Evolutionary conservation across 2,888 invertebrate genomes (phyloP).

Genomic region (Cryptocephalus primarius): DNA sequence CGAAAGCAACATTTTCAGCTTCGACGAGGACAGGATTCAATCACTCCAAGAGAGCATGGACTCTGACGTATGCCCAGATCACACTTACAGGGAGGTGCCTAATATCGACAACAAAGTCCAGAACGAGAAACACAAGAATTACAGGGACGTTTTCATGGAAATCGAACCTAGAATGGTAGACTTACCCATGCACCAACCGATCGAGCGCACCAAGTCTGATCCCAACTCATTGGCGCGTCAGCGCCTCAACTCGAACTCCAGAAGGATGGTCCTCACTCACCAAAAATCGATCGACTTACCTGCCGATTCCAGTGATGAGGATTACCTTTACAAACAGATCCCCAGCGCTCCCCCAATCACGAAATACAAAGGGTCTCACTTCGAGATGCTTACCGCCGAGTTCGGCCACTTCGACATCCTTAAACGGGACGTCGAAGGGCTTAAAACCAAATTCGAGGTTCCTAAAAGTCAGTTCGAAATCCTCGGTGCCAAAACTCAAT

Average conservation of each 20-base stretch:
- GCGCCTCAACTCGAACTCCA: conserved; percentile 58
- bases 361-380: conserved; percentile 40
- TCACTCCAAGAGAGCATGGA: conserved; percentile 48
- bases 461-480: conserved; percentile 64
- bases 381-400: conserved; percentile 37
- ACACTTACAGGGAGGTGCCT: conserved; percentile 29
- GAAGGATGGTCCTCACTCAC: conserved; percentile 72
- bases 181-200: conserved; percentile 51
- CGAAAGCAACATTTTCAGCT: conserved; percentile 62
- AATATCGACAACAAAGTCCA: conserved; percentile 24
- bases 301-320: conserved; percentile 76
- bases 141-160: conserved; percentile 40
- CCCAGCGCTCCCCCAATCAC: conserved; percentile 61
- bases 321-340: conserved; percentile 66
- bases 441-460: conserved; percentile 56
- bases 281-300: conserved; percentile 78
- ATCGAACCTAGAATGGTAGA: conserved; percentile 56
- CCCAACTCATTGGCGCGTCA: conserved; percentile 69
- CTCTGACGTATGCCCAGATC: conserved; percentile 24
- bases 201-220: conserved; percentile 78
- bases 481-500: conserved; percentile 37
- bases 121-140: conserved; percentile 27
- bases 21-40: conserved; percentile 65
- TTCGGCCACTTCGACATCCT: conserved; percentile 55
- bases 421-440: conserved; percentile 38